Evolutionary conservation across 1,140 invertebrate genomes (phyloP), one percentile per base, ranked within the genome.

Genomic region (Caenorhabditis remanei): DNA sequence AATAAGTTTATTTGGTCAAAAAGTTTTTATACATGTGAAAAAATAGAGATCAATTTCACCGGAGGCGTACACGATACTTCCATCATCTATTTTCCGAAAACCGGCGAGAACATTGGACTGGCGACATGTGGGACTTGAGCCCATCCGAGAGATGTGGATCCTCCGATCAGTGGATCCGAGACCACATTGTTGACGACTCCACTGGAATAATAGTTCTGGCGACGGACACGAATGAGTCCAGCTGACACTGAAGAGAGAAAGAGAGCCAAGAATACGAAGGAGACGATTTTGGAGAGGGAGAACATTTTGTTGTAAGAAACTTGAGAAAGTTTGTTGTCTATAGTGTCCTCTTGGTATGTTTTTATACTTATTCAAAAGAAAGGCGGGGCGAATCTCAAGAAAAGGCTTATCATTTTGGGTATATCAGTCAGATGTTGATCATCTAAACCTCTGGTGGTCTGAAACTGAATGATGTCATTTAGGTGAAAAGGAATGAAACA

Each of bases 71-170:
- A 32, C 32, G 32, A 32, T 32, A 32, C 32, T 4, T n/a, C 8
- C 8, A 3, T n/a, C 5, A 13, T n/a, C n/a, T 32, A 46, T 19
- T 32, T 75, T 48, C 67, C 67, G 19, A 75, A 75, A 4, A 75
- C 67, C 6, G 67, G 67, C 67, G 67, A 75, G 67, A 75, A 75
- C 67, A 75, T 75, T 75, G 67, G 67, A 75, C 67, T 75, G 43
- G 46, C 46, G 67, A 75, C 67, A n/a, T 75, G 67, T 75, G 67
- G 67, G 16, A 75, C 67, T 48, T 75, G 67, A 46, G 67, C 67
- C 67, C 67, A 75, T 40, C 67, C 67, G 46, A 75, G 67, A 9
- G 67, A 75, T 16, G 67, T 46, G 43, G 67, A 21, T 75, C 67
- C 67, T 75, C 67, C 67, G 9, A 75, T 13, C 13, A 75, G 5